Percentiles rank a stretch among this genome's conserved stretches.
Evolutionary conservation across 23 tunicate species (phyloP).

Genomic region (Trididemnum clinides): DNA sequence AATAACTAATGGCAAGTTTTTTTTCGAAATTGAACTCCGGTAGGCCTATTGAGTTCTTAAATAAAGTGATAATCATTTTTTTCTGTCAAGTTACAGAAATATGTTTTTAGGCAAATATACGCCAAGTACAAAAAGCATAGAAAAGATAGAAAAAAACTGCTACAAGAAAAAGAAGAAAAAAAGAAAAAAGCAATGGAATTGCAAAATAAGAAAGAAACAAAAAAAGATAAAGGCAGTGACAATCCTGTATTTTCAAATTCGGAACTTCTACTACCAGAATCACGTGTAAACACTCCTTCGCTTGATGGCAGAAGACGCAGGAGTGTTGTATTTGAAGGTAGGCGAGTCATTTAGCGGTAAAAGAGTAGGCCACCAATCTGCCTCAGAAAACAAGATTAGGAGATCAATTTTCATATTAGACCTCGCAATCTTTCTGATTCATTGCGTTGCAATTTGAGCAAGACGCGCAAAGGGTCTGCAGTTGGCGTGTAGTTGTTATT

Average conservation of each 20-base stretch:
- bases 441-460: no score
- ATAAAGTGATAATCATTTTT: no score
- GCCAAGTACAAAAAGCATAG: constrained; percentile 9
- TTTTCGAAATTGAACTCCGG: no score
- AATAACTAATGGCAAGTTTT: no score
- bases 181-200: neutral
- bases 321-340: constrained; percentile 58
- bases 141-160: constrained; percentile 1
- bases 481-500: no score
- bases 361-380: no score
- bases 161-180: neutral
- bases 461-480: no score
- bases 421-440: no score
- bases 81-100: neutral
- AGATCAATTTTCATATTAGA: no score
- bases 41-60: no score
- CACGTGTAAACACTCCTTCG: neutral
- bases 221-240: neutral
- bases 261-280: constrained; percentile 14
- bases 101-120: constrained; percentile 13
- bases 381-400: no score
- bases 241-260: neutral
- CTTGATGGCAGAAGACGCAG: constrained; percentile 41
- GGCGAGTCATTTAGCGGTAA: no score
- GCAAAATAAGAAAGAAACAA: neutral